phyloP scores from a whole-genome alignment of 2,113 vertebrate species.

The Danionella cerebrum region DNA sequence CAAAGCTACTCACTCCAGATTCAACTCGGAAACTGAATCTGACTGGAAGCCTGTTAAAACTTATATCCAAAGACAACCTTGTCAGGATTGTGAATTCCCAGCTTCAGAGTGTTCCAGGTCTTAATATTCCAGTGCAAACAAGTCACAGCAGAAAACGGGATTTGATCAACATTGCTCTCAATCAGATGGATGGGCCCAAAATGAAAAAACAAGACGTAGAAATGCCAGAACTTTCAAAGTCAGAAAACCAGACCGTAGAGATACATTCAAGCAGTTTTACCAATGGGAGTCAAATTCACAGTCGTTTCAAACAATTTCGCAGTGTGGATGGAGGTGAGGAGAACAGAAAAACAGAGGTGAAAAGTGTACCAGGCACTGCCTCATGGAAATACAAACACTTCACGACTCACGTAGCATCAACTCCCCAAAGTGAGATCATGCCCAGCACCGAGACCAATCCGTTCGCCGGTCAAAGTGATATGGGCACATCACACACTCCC shows the following conservation, averaged over 20 bases:
- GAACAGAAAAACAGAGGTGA: conserved; percentile 38
- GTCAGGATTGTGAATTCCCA: conserved; percentile 67
- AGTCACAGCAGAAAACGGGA: conserved; percentile 65
- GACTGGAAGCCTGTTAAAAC: conserved; percentile 60
- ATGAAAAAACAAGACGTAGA: conserved; percentile 53
- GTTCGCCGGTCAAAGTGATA: conserved; percentile 46
- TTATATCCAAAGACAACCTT: conserved; percentile 64
- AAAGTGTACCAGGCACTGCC: conserved; percentile 26
- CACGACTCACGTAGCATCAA: conserved; percentile 42
- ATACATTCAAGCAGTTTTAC: conserved; percentile 47
- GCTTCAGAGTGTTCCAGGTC: conserved; percentile 54
- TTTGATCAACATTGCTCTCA: conserved; percentile 63
- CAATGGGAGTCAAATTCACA: conserved; percentile 42
- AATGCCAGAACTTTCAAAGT: conserved; percentile 47
- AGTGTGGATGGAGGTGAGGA: conserved; percentile 38
- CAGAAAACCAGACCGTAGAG: conserved; percentile 58
- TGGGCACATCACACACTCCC: conserved; percentile 40
- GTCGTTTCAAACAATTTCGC: conserved; percentile 39
- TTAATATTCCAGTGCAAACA: conserved; percentile 57
- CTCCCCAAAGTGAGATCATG: conserved; percentile 50
- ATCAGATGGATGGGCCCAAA: conserved; percentile 52
- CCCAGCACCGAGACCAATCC: conserved; percentile 44
- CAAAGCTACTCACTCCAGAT: conserved; percentile 45
- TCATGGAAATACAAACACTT: conserved; percentile 51
- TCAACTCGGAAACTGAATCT: conserved; percentile 57